Evolutionary conservation across 2,888 invertebrate species (phyloP).

Genomic region (Spatulosminthurus flaviceps): DNA sequence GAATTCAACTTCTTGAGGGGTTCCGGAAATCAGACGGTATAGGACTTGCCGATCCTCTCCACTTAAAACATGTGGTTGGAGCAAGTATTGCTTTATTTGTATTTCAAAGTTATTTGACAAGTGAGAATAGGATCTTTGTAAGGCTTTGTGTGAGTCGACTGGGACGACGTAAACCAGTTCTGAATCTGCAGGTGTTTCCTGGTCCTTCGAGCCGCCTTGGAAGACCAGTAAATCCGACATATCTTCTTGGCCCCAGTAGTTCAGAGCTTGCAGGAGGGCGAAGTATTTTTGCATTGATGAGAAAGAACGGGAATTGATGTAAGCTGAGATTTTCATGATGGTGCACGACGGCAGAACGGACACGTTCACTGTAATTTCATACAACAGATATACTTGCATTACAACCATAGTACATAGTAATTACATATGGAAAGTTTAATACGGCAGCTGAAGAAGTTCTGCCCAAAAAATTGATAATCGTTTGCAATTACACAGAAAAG

Average conservation of each 20-base stretch:
- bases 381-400: background rate
- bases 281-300: constrained; percentile 59
- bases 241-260: constrained; percentile 60
- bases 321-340: constrained; percentile 54
- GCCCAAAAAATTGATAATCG: background rate
- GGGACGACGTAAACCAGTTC: constrained; percentile 58
- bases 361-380: constrained; percentile 54
- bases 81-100: constrained; percentile 59
- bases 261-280: constrained; percentile 61
- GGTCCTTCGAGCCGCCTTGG: constrained; percentile 47
- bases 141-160: constrained; percentile 19
- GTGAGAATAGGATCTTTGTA: constrained; percentile 39
- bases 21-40: constrained; percentile 52
- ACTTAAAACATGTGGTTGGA: constrained; percentile 53
- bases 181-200: constrained; percentile 42
- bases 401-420: background rate
- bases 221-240: constrained; percentile 60
- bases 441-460: background rate
- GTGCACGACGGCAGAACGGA: constrained; percentile 60
- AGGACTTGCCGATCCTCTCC: constrained; percentile 60
- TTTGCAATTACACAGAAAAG: background rate
- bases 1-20: constrained; percentile 55
- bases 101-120: constrained; percentile 58
- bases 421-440: background rate
- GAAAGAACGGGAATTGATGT: constrained; percentile 52